Conservation (phyloP, 2,797 vertebrate species). For the Siniperca undulata region DNA sequence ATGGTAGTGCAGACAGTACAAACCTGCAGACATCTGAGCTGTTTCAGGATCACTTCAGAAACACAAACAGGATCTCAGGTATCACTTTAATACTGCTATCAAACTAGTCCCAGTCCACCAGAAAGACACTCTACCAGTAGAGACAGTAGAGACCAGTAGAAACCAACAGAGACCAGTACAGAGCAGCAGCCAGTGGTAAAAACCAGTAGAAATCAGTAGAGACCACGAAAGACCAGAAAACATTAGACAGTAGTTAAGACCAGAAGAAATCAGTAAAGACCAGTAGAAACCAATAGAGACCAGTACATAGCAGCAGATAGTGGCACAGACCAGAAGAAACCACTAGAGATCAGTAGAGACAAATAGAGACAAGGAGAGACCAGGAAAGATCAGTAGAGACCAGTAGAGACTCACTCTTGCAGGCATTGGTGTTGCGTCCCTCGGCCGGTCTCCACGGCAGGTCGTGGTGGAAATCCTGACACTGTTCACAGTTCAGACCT, state of each 20-base stretch:
- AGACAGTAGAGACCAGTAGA: not conserved
- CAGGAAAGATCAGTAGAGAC: not conserved
- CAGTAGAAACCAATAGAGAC: too few species aligned
- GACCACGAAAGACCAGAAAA: too few species aligned
- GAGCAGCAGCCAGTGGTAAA: not conserved
- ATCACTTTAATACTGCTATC: not conserved
- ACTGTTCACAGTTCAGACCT: conserved; percentile 96
- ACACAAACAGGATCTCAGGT: not conserved
- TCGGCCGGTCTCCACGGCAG: conserved; percentile 96
- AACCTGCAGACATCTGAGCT: not conserved
- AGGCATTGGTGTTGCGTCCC: conserved; percentile 95
- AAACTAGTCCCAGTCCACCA: not conserved
- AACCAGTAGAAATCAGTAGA: not conserved
- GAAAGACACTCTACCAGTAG: not conserved
- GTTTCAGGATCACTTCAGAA: not conserved
- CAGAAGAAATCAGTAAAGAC: too few species aligned
- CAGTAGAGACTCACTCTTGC: conserved; percentile 89
- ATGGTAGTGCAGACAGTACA: not conserved
- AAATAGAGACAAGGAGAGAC: accelerated
- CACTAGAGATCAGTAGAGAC: not conserved
- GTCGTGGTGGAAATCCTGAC: conserved; percentile 95
- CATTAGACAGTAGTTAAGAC: not conserved
- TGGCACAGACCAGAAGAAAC: too few species aligned
- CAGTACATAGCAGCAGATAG: not conserved
- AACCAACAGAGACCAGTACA: not conserved